These are phyloP conservation scores for Lasioglossum lativentre DNA, from an alignment of 2,888 invertebrate genomes.

Conservation along the genomic window DNA sequence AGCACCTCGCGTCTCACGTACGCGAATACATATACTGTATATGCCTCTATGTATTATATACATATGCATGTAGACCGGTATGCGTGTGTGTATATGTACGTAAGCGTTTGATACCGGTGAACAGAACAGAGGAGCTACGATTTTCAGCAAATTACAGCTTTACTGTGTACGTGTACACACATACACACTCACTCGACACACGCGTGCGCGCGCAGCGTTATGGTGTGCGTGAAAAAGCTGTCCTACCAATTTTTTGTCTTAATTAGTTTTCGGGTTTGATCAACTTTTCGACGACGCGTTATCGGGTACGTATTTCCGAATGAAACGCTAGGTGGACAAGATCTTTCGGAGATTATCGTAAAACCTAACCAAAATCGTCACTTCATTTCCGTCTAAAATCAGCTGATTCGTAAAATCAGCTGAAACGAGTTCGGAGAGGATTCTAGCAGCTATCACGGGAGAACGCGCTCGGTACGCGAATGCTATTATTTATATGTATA, in stretches of 20 bases:
- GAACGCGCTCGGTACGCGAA: neutral
- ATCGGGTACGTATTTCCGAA: neutral
- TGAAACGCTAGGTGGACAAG: neutral
- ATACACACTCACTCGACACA: too few species aligned
- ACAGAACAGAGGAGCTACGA: neutral
- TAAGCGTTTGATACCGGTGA: neutral
- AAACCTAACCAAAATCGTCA: neutral
- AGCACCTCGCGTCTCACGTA: neutral
- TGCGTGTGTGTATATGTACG: neutral
- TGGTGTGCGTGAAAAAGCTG: neutral
- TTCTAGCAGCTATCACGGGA: neutral
- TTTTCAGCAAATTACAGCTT: neutral
- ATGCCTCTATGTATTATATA: neutral
- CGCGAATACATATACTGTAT: too few species aligned
- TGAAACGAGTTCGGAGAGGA: constrained; percentile 48
- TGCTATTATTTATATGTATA: neutral
- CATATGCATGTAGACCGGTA: neutral
- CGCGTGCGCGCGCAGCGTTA: neutral
- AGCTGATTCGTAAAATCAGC: constrained; percentile 64
- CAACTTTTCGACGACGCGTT: neutral
- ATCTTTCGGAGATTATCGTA: neutral
- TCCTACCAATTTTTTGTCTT: neutral
- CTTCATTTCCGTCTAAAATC: constrained; percentile 24
- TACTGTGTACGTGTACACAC: neutral
- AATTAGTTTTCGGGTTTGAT: neutral